phyloP scores from a whole-genome alignment of 2,113 vertebrate genomes.

The Dolichotis patagonum region DNA sequence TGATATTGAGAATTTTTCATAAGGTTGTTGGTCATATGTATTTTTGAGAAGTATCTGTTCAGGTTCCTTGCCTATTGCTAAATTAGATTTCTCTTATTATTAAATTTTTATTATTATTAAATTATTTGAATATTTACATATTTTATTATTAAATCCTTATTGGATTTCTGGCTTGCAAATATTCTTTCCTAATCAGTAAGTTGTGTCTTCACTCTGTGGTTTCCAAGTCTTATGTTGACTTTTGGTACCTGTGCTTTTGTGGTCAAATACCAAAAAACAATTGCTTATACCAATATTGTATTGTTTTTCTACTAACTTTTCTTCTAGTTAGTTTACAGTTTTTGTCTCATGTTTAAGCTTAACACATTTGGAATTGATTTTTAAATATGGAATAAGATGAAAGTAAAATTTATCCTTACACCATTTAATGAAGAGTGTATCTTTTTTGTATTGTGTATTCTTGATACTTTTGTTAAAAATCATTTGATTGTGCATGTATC shows the following conservation, averaged over 20 bases:
- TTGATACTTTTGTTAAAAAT: background rate
- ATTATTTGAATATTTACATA: background rate
- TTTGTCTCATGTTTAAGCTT: background rate
- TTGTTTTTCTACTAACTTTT: background rate
- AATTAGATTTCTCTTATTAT: background rate
- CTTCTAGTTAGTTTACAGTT: background rate
- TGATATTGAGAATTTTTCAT: background rate
- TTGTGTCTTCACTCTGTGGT: background rate
- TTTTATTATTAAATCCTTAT: background rate
- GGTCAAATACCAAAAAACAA: background rate
- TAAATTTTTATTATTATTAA: background rate
- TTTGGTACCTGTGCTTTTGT: background rate
- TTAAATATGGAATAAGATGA: background rate
- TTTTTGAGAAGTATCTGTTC: background rate
- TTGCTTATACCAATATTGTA: background rate
- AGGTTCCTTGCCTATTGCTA: background rate
- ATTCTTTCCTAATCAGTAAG: background rate
- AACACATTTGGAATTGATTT: background rate
- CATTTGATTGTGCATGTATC: background rate
- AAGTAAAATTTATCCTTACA: background rate
- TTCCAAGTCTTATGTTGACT: background rate
- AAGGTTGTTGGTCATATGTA: background rate
- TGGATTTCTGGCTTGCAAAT: background rate
- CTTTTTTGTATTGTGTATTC: background rate
- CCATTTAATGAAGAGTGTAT: background rate